These are phyloP conservation scores for Mythimna pallens DNA, from an alignment of 2,888 invertebrate species.

Conservation along the genomic window DNA sequence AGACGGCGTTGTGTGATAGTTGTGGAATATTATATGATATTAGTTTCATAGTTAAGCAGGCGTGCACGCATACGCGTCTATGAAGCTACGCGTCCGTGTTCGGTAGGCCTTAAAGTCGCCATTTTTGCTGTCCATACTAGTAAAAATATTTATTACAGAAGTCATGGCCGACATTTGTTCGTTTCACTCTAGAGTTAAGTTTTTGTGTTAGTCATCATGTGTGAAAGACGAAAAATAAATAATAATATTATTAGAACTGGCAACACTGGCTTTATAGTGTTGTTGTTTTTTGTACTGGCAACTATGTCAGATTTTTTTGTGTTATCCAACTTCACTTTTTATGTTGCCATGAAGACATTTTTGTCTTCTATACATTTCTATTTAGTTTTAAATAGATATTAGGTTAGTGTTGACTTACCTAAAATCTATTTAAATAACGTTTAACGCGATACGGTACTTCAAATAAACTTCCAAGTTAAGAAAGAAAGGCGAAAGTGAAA, in stretches of 20 bases:
- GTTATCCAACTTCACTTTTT: not conserved
- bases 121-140: too few relatives aligned
- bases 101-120: too few relatives aligned
- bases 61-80: too few relatives aligned
- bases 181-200: slow-evolving; percentile 45
- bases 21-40: too few relatives aligned
- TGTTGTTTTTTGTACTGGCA: slow-evolving; percentile 59
- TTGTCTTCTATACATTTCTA: not conserved
- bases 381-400: not conserved
- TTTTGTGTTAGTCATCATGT: slow-evolving; percentile 61
- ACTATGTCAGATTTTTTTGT: slow-evolving; percentile 5
- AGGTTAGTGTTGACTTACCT: not conserved
- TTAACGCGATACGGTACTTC: not conserved
- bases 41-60: too few relatives aligned
- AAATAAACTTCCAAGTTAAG: not conserved
- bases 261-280: slow-evolving; percentile 47
- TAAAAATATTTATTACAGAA: not conserved
- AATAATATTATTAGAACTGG: slow-evolving; percentile 45
- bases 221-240: slow-evolving; percentile 47
- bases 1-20: too few relatives aligned
- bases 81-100: too few relatives aligned
- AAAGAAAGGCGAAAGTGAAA: not conserved
- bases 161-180: slow-evolving; percentile 31
- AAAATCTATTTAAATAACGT: not conserved
- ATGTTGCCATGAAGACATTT: not conserved